Percentiles rank a stretch among this genome's conserved stretches.
These are phyloP conservation scores for Drosophila emarginata DNA, from an alignment of 2,888 invertebrate genomes.

Conservation along the genomic window DNA sequence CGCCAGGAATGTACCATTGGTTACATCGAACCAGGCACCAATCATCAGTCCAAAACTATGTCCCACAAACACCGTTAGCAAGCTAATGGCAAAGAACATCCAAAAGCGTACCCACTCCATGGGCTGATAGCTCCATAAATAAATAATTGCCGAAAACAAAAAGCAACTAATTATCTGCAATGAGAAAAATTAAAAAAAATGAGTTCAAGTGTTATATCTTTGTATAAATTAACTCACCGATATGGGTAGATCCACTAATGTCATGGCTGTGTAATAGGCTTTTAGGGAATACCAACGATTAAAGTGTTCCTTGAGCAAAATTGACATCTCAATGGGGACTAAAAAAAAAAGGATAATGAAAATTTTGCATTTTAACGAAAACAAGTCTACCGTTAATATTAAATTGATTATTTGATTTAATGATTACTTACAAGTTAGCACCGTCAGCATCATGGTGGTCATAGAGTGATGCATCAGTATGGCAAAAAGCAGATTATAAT, in stretches of 20 bases:
- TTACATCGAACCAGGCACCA: constrained; percentile 93
- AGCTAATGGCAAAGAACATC: constrained; percentile 93
- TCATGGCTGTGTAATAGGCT: constrained; percentile 90
- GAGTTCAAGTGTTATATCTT: neutral
- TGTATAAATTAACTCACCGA: constrained; percentile 84
- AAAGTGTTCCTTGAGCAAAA: constrained; percentile 92
- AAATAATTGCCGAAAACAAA: constrained; percentile 89
- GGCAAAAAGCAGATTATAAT: constrained; percentile 94
- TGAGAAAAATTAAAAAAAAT: neutral
- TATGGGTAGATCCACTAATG: constrained; percentile 90
- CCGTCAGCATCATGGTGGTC: constrained; percentile 95
- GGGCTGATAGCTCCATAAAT: constrained; percentile 95
- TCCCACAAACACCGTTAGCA: constrained; percentile 93
- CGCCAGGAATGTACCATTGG: constrained; percentile 96
- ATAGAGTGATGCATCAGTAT: constrained; percentile 96
- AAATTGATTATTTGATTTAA: neutral
- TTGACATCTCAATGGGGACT: constrained; percentile 90
- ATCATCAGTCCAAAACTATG: constrained; percentile 96
- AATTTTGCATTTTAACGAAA: no score
- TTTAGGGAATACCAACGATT: constrained; percentile 95
- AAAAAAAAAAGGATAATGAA: constrained; percentile 15
- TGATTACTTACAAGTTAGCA: constrained; percentile 89
- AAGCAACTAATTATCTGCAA: constrained; percentile 87
- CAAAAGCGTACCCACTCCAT: constrained; percentile 89
- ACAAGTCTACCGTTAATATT: no score